Evolutionary conservation across 1,140 invertebrate species (phyloP), one percentile per base, ranked within the genome.

Genomic region (Platyscapa corneri): DNA sequence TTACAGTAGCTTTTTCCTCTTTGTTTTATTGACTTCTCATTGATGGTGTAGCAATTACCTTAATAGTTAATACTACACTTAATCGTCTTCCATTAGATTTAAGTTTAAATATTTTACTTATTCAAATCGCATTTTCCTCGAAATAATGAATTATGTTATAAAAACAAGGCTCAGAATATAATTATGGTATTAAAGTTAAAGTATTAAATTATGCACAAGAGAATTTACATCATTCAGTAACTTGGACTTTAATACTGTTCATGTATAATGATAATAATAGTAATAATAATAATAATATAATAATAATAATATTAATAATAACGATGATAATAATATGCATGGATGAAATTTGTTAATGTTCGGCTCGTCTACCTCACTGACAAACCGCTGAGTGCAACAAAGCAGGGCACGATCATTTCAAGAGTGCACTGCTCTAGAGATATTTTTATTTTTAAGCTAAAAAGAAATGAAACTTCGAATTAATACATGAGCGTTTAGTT

Each of bases 1-100:
- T 72, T 83, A 64, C 56, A 64, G 72, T 87, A 53, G 70, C 30
- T 84, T n/a, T 83, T 84, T 83, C 20, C 70, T 82, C 46, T n/a
- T 46, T 46, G 20, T 32, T 42, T 83, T 74, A 18, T 12, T 42
- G 46, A 56, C 0, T 34, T 49, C 42, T 18, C 6, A 23, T 27
- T 5, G 30, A 76, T 76, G 10, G 2, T 46, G 30, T 23, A 60
- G 16, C 39, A n/a, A 34, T 46, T 60, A 78, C 8, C 20, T 56
- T 65, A 42, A 64, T 60, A 3, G 18, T 23, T n/a, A 12, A 30
- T 49, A n/a, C n/a, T 14, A n/a, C 30, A 53, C 30, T 70, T 78
- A 16, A 30, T 30, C 23, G 70, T 70, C 14, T 78, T 64, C 70
- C 34, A 30, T 39, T 49, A 27, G 14, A 7, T 70, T 30, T 70